These are phyloP conservation scores for Amorpha juglandis DNA, from an alignment of 2,888 invertebrate species.

Conservation along the genomic window DNA sequence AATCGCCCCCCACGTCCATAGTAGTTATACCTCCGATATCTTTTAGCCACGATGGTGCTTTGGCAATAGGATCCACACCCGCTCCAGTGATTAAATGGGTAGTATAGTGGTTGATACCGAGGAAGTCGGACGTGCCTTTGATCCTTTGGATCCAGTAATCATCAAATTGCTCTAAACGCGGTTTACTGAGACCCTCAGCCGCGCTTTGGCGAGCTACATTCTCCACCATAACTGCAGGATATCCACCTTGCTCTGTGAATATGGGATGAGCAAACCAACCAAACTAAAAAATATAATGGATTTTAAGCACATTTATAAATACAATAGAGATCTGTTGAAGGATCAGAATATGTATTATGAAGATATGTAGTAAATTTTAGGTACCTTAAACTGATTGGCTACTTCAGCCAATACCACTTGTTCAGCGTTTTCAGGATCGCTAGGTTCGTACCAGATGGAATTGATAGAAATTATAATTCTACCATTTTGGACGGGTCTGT, in stretches of 20 bases:
- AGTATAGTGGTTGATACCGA: conserved; percentile 82
- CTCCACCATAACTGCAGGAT: conserved; percentile 76
- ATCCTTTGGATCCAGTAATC: conserved; percentile 75
- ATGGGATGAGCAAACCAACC: conserved; percentile 84
- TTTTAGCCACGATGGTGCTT: conserved; percentile 79
- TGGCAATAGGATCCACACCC: conserved; percentile 71
- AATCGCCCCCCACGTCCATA: conserved; percentile 74
- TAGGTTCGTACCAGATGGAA: conserved; percentile 82
- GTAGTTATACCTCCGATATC: conserved; percentile 76
- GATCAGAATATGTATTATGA: background rate
- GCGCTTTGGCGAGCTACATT: conserved; percentile 72
- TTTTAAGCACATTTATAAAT: background rate
- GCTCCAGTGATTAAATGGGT: conserved; percentile 73
- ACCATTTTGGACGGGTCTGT: conserved; percentile 82
- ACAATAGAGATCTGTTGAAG: background rate
- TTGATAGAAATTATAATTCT: conserved; percentile 81
- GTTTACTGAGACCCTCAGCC: conserved; percentile 66
- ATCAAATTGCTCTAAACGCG: conserved; percentile 77
- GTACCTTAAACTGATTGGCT: conserved; percentile 80
- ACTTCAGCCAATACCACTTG: conserved; percentile 76
- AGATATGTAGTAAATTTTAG: conserved; percentile 16
- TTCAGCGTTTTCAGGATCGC: conserved; percentile 67
- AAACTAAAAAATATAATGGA: conserved; percentile 57
- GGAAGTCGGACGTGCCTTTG: conserved; percentile 77
- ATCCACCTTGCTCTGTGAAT: conserved; percentile 77